Base-by-base conservation (phyloP, 2,888 invertebrate species). In the Nipponacmea schrenckii region DNA sequence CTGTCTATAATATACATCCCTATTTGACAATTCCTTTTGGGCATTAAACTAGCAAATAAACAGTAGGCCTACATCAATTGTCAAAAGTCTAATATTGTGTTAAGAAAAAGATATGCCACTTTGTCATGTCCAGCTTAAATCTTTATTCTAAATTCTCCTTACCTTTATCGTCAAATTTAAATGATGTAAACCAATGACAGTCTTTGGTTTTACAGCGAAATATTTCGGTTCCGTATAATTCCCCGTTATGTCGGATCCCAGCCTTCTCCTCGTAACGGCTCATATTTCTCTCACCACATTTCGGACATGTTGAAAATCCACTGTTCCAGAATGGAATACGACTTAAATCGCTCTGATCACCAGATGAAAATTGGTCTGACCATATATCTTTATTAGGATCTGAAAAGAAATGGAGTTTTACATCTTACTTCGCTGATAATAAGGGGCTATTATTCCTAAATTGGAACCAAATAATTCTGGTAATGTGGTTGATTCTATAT, bases 261-360 rank as follows among this genome's bases (percentile, higher is more conserved):
- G 77, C 75, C 63, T 72, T 73, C 44, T 77, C 76, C 50, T 79
- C 78, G n/a, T 69, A 70, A n/a, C 74, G 68, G 68, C 70, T 70
- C 5, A 80, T 70, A 39, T 77, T 72, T 64, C 67, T 68, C 39
- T 75, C 65, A 0, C 78, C 79, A 62, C 79, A 80, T 24, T 74
- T 72, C 67, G 74, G 68, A 63, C 79, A 80, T 12, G 72, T 74
- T 2, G 74, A 62, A 20, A 80, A 72, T 0, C 78, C 78, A 17
- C 74, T 75, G 73, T 80, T 80, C 69, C 71, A 80, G 69, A 80
- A 80, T 10, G 79, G 72, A 12, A 76, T 67, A 14, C 78, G 70
- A 15, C 71, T 72, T 48, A 71, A 68, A 24, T 76, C 75, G 10
- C 68, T 67, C 48, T 76, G 76, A 64, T 78, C 79, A 8, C 77